These are phyloP conservation scores for Priocnemis perturbator DNA, from an alignment of 2,888 invertebrate species.

Conservation along the genomic window DNA sequence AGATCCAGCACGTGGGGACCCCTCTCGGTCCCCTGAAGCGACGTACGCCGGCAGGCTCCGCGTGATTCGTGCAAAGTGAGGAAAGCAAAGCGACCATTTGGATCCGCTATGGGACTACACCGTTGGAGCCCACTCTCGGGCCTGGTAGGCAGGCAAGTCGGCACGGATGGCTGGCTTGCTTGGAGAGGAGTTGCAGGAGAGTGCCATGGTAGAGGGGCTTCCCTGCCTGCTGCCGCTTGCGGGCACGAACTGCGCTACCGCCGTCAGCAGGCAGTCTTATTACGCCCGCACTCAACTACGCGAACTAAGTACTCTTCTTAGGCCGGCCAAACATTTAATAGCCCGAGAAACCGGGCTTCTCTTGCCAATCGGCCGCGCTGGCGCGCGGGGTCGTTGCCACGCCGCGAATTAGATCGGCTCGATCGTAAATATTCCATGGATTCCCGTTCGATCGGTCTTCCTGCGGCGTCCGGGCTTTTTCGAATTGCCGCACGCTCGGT, in stretches of 20 bases:
- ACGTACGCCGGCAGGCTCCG: slow-evolving; percentile 24
- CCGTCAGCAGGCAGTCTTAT: slow-evolving; percentile 67
- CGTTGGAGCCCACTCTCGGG: slow-evolving; percentile 39
- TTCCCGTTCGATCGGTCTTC: slow-evolving; percentile 18
- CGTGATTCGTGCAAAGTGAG: slow-evolving; percentile 47
- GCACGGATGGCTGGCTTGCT: slow-evolving; percentile 51
- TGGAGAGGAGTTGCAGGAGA: slow-evolving; percentile 46
- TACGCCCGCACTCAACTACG: slow-evolving; percentile 69
- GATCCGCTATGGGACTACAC: slow-evolving; percentile 42
- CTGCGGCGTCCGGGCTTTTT: slow-evolving; percentile 18
- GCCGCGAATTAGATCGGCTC: neutral
- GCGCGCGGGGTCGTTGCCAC: neutral
- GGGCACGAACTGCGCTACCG: slow-evolving; percentile 62
- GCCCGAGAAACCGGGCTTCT: neutral
- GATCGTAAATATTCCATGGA: slow-evolving; percentile 11
- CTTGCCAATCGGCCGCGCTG: neutral
- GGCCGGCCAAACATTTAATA: slow-evolving; percentile 35
- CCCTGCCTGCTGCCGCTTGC: slow-evolving; percentile 52
- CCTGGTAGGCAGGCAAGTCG: slow-evolving; percentile 48
- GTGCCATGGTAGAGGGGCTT: slow-evolving; percentile 50
- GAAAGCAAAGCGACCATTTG: slow-evolving; percentile 46
- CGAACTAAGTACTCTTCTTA: slow-evolving; percentile 63
- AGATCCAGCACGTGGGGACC: slow-evolving; percentile 49
- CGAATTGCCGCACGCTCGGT: slow-evolving; percentile 24
- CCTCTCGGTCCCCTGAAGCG: slow-evolving; percentile 38